These are phyloP conservation scores for Artemia sinica DNA, from an alignment of 2,888 invertebrate species.

Conservation along the genomic window DNA sequence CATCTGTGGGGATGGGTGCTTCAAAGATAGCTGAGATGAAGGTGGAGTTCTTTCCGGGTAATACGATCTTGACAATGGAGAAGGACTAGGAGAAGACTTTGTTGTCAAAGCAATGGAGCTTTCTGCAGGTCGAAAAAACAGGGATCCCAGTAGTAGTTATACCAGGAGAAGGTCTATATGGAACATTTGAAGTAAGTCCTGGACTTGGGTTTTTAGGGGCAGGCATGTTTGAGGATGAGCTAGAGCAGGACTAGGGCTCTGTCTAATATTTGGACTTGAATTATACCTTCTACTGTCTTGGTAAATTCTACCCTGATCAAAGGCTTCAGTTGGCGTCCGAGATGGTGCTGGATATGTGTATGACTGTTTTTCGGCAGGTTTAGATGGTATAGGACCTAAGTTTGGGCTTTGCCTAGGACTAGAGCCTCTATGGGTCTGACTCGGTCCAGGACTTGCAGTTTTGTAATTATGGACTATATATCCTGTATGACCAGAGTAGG, in stretches of 20 bases:
- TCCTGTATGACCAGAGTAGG: slow-evolving; percentile 2
- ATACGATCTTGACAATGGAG: slow-evolving; percentile 38
- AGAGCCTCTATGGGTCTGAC: not conserved
- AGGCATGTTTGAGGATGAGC: not conserved
- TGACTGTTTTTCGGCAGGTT: not conserved
- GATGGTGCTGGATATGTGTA: slow-evolving; percentile 5
- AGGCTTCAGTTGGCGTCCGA: slow-evolving; percentile 6
- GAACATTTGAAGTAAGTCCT: not conserved
- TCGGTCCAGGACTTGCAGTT: slow-evolving; percentile 7
- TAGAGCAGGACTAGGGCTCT: not conserved
- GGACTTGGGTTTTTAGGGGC: slow-evolving; percentile 16
- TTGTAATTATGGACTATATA: not conserved
- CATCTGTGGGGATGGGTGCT: slow-evolving; percentile 37
- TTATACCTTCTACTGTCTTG: slow-evolving; percentile 1
- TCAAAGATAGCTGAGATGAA: not conserved
- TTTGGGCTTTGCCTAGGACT: slow-evolving; percentile 12
- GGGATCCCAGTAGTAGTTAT: slow-evolving; percentile 41
- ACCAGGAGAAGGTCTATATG: slow-evolving; percentile 29
- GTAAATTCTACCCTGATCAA: slow-evolving; percentile 4
- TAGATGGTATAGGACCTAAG: not conserved
- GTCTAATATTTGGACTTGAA: slow-evolving; percentile 4
- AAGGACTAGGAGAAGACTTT: slow-evolving; percentile 29
- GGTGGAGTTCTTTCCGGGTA: not conserved
- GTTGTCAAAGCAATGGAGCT: slow-evolving; percentile 13
- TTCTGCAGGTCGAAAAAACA: slow-evolving; percentile 36